Base-by-base conservation (phyloP, 2,888 invertebrate genomes). In the Achlya flavicornis region DNA sequence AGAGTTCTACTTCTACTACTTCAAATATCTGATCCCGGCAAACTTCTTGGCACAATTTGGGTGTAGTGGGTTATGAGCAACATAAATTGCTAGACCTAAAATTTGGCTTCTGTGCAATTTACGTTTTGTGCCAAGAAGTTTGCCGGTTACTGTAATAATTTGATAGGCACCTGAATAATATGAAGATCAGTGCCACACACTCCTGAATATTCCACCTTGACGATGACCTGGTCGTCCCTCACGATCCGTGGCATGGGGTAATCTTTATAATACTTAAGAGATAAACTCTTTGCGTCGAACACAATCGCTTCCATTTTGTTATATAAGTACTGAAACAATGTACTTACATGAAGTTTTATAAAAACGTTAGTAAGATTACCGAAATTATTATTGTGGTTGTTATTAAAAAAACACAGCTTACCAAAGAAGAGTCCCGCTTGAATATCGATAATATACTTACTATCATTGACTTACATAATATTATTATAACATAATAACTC, bases 171-270 rank as follows among this genome's bases (percentile, higher is more conserved):
- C 89, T 95, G 94, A 11, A 96, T 91, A 61, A 96, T 96, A 74
- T 96, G 96, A 7, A 97, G 86, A 84, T 97, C 97, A 0, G 96
- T 96, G 0, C 96, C 96, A 76, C 97, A 97, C 35, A 96, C 89
- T 0, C 97, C 96, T 0, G 96, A 88, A 77, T 95, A 96, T 8
- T 95, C 94, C 0, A 96, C 96, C 80, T 94, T 95, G 1, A 97
- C 91, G 3, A 96, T 90, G 60, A 96, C 95, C n/a, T 96, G 95
- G 60, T 95, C 88, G 4, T 94, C 94, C 0, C 88, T 80, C 0
- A 79, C 77, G 0, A 95, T 78, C 78, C 86, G 81, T 0, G 96
- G 95, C 32, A 95, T 76, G 0, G 94, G 92, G 46, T 86, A 91
- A 53, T 91, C 78, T 58, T 89, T 86, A 12, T 86, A 86, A 58